Evolutionary conservation across 1,140 invertebrate genomes (phyloP).

Genomic region (Drosophila triauraria): DNA sequence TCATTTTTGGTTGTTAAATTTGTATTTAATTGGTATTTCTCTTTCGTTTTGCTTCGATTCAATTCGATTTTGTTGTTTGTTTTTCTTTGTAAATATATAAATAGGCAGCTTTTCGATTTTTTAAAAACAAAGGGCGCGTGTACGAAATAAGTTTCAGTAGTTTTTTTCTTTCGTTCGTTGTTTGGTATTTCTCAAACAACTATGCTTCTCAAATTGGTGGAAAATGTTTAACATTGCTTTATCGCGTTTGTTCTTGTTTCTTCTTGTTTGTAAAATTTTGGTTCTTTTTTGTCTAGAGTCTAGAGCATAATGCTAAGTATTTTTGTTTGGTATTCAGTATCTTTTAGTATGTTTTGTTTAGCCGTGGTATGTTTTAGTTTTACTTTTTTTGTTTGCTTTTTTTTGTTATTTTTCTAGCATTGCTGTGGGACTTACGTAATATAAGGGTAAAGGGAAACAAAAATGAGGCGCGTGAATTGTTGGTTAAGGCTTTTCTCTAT

Average conservation of each 20-base stretch:
- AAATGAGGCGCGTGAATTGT: conserved; percentile 63
- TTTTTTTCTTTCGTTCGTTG: conserved; percentile 15
- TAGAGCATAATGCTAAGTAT: conserved; percentile 69
- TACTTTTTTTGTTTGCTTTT: conserved; percentile 12
- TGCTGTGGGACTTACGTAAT: conserved; percentile 56
- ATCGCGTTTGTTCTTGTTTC: conserved; percentile 40
- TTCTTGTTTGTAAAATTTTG: conserved; percentile 70
- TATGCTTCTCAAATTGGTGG: conserved; percentile 70
- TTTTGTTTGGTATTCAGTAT: conserved; percentile 26
- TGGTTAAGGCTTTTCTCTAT: conserved; percentile 70
- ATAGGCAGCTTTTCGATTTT: conserved; percentile 69
- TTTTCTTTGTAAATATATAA: conserved; percentile 69
- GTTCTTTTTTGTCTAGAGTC: conserved; percentile 71
- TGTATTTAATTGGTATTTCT: conserved; percentile 59
- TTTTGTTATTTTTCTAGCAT: conserved; percentile 29
- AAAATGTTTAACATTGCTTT: conserved; percentile 69
- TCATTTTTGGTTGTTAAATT: conserved; percentile 33
- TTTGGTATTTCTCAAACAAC: conserved; percentile 25
- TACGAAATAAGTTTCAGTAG: conserved; percentile 51
- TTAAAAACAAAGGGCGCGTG: conserved; percentile 60
- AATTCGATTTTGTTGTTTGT: conserved; percentile 31
- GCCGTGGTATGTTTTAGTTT: conserved; percentile 18
- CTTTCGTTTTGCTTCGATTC: conserved; percentile 22
- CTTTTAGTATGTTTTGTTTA: conserved; percentile 39
- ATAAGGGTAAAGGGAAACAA: conserved; percentile 30